Percentiles rank a stretch among this genome's conserved stretches.
These are phyloP conservation scores for Sipha flava DNA, from an alignment of 1,140 invertebrate genomes.

Conservation along the genomic window DNA sequence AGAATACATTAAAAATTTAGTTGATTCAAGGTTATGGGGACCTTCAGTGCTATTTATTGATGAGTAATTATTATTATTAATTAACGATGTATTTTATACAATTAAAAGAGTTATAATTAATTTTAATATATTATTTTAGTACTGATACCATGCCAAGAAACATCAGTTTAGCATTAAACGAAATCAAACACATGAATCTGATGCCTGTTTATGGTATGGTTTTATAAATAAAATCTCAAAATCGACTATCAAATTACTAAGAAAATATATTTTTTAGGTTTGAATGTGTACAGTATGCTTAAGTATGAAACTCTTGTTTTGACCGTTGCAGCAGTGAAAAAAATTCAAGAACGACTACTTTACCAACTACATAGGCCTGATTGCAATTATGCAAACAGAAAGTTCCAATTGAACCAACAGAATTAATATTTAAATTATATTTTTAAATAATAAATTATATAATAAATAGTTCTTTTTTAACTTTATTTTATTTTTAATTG, in stretches of 20 bases:
- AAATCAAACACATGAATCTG: slow-evolving; percentile 75
- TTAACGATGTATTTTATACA: slow-evolving; percentile 29
- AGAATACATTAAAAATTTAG: slow-evolving; percentile 67
- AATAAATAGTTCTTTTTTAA: neutral
- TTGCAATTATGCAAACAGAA: slow-evolving; percentile 36
- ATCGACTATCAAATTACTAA: neutral
- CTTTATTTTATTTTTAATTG: too few relatives aligned
- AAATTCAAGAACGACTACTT: slow-evolving; percentile 80
- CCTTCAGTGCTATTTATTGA: slow-evolving; percentile 91
- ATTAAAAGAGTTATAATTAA: neutral
- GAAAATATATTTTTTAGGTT: slow-evolving; percentile 44
- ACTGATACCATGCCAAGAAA: slow-evolving; percentile 79
- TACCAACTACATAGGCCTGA: slow-evolving; percentile 62
- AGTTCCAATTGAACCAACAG: slow-evolving; percentile 36
- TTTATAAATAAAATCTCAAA: neutral
- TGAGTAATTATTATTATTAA: slow-evolving; percentile 53
- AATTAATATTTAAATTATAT: neutral
- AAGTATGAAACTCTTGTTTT: slow-evolving; percentile 92
- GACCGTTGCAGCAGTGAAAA: slow-evolving; percentile 72
- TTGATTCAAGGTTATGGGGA: slow-evolving; percentile 82
- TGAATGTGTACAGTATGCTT: slow-evolving; percentile 83
- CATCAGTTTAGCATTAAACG: slow-evolving; percentile 68
- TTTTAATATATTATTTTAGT: slow-evolving; percentile 45
- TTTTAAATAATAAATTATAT: neutral
- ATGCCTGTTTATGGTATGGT: slow-evolving; percentile 83